Percentiles rank a stretch among this genome's conserved stretches.
phyloP scores from a whole-genome alignment of 2,113 vertebrate species.

The Aythya baeri region DNA sequence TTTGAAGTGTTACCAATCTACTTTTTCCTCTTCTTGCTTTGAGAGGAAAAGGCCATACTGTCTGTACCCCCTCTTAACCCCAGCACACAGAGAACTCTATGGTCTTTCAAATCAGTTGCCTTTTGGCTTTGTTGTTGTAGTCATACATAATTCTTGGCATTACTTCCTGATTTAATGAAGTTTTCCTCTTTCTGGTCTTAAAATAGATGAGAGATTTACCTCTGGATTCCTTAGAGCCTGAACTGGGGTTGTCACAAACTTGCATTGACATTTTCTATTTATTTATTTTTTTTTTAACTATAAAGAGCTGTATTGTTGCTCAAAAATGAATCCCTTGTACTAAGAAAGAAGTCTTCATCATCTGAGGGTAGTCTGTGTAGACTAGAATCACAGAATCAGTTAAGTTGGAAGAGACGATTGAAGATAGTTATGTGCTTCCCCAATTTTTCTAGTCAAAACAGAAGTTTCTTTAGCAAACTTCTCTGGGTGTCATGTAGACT shows the following conservation, averaged over 20 bases:
- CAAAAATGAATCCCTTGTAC: neutral
- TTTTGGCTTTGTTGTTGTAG: neutral
- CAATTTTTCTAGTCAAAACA: neutral
- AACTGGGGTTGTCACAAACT: neutral
- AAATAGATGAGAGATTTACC: neutral
- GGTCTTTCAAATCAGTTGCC: neutral
- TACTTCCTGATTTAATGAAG: neutral
- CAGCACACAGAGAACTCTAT: neutral
- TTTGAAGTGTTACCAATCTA: neutral
- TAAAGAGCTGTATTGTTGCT: neutral
- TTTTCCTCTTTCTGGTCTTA: neutral
- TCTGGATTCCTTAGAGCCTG: neutral
- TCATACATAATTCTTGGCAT: neutral
- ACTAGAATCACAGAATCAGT: no score
- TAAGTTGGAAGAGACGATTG: no score
- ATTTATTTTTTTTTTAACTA: neutral
- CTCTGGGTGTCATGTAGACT: neutral
- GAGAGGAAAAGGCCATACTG: neutral
- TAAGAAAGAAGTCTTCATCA: neutral
- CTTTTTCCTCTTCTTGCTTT: neutral
- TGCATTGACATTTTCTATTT: neutral
- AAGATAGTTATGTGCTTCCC: neutral
- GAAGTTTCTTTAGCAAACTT: neutral
- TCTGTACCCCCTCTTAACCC: rapidly evolving
- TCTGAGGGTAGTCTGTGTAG: no score